Evolutionary conservation across 1,140 invertebrate species (phyloP).

Genomic region (Drosophila ohnishii): DNA sequence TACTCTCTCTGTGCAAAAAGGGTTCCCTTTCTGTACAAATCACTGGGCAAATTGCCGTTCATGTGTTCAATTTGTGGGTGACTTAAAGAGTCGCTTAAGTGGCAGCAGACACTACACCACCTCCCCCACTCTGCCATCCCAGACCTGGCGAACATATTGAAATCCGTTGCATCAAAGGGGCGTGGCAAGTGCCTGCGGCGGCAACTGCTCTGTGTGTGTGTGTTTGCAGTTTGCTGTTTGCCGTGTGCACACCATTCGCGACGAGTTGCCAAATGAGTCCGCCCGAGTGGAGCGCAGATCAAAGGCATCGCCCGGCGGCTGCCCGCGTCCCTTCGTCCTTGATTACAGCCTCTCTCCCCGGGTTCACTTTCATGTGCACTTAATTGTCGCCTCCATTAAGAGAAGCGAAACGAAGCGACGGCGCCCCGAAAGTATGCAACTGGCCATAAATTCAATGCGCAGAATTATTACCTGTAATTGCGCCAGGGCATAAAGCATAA

Average conservation of each 20-base stretch:
- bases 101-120: background rate
- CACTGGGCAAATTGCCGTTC: constrained; percentile 16
- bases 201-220: background rate
- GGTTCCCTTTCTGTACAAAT: constrained; percentile 11
- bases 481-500: constrained; percentile 63
- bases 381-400: constrained; percentile 59
- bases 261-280: constrained; percentile 21
- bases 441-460: constrained; percentile 56
- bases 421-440: constrained; percentile 56
- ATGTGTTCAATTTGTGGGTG: constrained; percentile 48
- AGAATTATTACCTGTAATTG: constrained; percentile 74
- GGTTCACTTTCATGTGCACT: constrained; percentile 37
- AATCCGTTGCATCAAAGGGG: constrained; percentile 52
- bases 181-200: constrained; percentile 25
- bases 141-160: constrained; percentile 22
- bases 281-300: constrained; percentile 23
- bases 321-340: background rate
- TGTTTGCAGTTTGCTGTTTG: constrained; percentile 50
- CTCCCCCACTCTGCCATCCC: background rate
- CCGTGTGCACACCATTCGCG: constrained; percentile 21
- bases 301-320: constrained; percentile 19
- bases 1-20: no score
- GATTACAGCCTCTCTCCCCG: background rate
- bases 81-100: constrained; percentile 16
- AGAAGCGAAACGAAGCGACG: background rate